Percentiles rank a stretch among this genome's conserved stretches.
Evolutionary conservation across 2,113 vertebrate genomes (phyloP).

Genomic region (Lampris megalopsis): DNA sequence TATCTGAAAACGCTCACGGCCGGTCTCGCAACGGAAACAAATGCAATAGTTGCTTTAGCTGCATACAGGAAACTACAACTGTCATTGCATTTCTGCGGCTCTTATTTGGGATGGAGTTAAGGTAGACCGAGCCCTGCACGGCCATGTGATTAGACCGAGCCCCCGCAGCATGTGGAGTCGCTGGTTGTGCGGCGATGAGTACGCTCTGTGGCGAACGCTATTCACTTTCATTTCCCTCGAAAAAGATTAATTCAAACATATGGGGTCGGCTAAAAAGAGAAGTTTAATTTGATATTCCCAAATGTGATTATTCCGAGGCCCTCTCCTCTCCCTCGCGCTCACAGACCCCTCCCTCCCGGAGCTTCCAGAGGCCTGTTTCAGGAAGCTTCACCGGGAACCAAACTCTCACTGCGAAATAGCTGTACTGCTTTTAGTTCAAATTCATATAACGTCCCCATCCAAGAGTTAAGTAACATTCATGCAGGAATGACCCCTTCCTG

Average conservation of each 20-base stretch:
- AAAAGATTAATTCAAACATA: constrained; percentile 57
- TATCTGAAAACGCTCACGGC: too few species aligned
- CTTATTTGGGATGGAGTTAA: constrained; percentile 33
- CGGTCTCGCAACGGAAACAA: too few species aligned
- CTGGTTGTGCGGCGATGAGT: constrained; percentile 26
- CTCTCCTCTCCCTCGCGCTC: background rate
- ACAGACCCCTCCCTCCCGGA: background rate
- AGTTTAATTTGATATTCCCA: constrained; percentile 54
- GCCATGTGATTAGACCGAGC: constrained; percentile 45
- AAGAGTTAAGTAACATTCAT: too few species aligned
- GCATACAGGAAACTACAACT: too few species aligned
- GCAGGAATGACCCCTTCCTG: background rate
- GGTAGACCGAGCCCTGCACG: constrained; percentile 11
- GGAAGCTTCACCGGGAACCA: background rate
- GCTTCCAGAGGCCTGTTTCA: background rate
- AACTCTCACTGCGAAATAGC: background rate
- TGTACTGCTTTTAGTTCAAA: too few species aligned
- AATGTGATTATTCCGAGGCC: constrained; percentile 37
- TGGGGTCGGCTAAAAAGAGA: constrained; percentile 48
- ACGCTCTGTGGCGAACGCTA: constrained; percentile 39
- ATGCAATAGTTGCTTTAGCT: too few species aligned
- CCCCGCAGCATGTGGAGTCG: constrained; percentile 30
- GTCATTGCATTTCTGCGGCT: constrained; percentile 13
- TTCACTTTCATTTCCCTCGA: constrained; percentile 52
- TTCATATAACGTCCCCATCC: too few species aligned